Conservation (phyloP, 2,888 invertebrate species). For the Microctonus brassicae region DNA sequence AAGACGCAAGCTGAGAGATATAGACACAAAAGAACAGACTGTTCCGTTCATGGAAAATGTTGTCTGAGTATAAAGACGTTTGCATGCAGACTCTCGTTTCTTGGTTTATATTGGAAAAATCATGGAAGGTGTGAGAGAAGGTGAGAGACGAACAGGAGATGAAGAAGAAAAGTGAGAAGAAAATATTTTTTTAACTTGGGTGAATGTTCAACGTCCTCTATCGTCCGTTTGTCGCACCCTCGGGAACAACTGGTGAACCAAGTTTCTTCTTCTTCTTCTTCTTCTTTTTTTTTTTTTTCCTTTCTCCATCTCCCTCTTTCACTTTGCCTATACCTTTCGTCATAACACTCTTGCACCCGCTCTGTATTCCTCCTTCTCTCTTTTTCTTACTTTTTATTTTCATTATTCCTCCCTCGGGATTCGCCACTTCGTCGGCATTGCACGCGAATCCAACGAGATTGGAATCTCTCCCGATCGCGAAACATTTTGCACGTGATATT, state of each 20-base stretch:
- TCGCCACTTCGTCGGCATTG: conserved; percentile 36
- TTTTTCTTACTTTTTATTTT: conserved; percentile 30
- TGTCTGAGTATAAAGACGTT: background rate
- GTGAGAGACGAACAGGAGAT: background rate
- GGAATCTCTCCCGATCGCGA: conserved; percentile 31
- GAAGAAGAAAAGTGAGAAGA: background rate
- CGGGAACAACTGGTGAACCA: conserved; percentile 32
- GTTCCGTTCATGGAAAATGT: conserved; percentile 5
- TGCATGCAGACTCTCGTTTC: conserved; percentile 2
- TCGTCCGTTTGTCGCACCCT: conserved; percentile 32
- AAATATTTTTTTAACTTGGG: conserved; percentile 42
- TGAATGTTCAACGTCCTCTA: conserved; percentile 36
- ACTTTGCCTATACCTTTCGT: conserved; percentile 38
- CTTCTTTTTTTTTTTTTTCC: background rate
- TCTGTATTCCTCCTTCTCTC: background rate
- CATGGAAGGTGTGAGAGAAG: conserved; percentile 23
- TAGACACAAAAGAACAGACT: background rate
- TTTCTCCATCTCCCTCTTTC: conserved; percentile 18
- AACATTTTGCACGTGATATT: conserved; percentile 19
- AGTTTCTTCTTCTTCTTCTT: conserved; percentile 20
- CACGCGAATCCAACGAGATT: conserved; percentile 28
- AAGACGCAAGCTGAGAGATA: background rate
- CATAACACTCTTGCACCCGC: conserved; percentile 16
- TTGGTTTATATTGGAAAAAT: conserved; percentile 39
- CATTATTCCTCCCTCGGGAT: conserved; percentile 40